A percentile compares a stretch with the other conserved stretches of the same genome.
These are phyloP conservation scores for Crocallis elinguaria DNA, from an alignment of 2,888 invertebrate species.

Conservation along the genomic window DNA sequence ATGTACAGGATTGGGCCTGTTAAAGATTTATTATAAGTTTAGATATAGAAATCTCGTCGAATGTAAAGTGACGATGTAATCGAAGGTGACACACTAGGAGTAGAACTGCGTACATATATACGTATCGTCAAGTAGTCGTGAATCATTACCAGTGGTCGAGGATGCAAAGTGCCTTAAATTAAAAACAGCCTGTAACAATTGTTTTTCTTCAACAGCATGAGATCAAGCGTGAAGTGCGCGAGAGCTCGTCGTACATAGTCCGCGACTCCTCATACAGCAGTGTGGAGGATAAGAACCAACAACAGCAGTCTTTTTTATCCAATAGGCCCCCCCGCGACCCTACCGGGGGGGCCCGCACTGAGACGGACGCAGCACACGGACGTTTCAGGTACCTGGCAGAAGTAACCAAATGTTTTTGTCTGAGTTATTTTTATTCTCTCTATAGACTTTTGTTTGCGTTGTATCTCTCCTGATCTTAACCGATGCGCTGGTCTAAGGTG, in stretches of 20 bases:
- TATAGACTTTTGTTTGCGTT: too few species aligned
- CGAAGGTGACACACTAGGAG: too few species aligned
- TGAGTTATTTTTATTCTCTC: too few species aligned
- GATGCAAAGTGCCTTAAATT: background rate
- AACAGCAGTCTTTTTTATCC: constrained; percentile 84
- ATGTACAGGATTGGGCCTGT: too few species aligned
- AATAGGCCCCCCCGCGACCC: constrained; percentile 85
- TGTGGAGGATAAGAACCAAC: constrained; percentile 74
- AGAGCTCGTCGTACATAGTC: constrained; percentile 78
- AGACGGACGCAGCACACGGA: constrained; percentile 84
- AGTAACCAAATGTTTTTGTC: background rate
- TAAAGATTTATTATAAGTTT: too few species aligned
- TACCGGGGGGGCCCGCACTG: constrained; percentile 82
- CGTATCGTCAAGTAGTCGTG: too few species aligned
- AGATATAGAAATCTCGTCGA: too few species aligned
- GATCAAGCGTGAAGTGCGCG: constrained; percentile 72
- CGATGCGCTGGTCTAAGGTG: too few species aligned
- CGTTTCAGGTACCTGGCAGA: constrained; percentile 79
- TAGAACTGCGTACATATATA: too few species aligned
- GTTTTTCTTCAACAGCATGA: constrained; percentile 62
- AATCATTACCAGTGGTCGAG: too few species aligned
- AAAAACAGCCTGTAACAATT: background rate
- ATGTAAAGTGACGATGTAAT: too few species aligned
- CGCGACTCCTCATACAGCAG: constrained; percentile 80
- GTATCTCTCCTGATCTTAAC: too few species aligned